Evolutionary conservation across 2,113 vertebrate species (phyloP).

Genomic region (Calidris pugnax): DNA sequence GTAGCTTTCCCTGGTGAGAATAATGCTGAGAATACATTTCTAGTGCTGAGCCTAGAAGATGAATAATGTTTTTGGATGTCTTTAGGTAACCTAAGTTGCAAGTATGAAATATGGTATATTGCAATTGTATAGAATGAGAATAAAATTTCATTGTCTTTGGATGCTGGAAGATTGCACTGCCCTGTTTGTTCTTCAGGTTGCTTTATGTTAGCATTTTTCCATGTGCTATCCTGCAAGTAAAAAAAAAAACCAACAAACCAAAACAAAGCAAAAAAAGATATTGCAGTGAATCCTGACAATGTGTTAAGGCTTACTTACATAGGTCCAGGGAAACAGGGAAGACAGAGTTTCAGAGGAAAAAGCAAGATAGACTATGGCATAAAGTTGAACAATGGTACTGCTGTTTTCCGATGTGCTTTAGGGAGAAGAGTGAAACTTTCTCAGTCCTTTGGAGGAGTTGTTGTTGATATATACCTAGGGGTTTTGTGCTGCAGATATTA

Average conservation of each 20-base stretch:
- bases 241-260: not conserved
- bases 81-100: not conserved
- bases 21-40: not conserved
- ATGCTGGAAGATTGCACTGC: not conserved
- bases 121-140: not conserved
- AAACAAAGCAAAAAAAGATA: not conserved
- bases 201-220: not conserved
- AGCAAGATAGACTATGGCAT: not conserved
- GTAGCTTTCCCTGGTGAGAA: not conserved
- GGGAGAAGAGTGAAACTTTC: not conserved
- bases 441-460: not conserved
- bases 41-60: not conserved
- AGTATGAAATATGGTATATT: not conserved
- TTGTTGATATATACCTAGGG: not conserved
- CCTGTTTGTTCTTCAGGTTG: not conserved
- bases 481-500: not conserved
- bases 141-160: not conserved
- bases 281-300: not conserved
- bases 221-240: not conserved
- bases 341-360: not conserved
- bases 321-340: not conserved
- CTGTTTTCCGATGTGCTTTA: not conserved
- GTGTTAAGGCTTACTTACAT: not conserved
- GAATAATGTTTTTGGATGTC: not conserved
- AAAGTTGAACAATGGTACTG: not conserved